Conservation (phyloP, 2,888 invertebrate genomes). For the Tachystola acroxantha region DNA sequence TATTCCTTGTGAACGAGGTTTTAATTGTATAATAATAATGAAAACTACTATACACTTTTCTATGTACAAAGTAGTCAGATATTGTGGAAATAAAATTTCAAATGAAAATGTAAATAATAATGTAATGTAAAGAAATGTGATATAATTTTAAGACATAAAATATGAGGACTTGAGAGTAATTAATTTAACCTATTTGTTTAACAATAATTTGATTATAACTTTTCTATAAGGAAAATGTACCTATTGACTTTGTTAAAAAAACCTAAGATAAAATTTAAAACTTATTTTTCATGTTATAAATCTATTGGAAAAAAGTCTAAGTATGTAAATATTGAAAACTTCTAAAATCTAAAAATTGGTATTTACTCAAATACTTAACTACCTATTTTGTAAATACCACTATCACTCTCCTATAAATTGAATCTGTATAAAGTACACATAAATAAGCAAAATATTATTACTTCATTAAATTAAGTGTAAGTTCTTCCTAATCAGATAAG, state of each 20-base stretch:
- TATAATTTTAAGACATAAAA: constrained; percentile 30
- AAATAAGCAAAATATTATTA: too few relatives aligned
- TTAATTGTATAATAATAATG: background rate
- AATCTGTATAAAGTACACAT: too few relatives aligned
- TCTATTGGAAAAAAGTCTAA: constrained; percentile 10
- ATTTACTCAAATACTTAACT: background rate
- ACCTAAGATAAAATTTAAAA: constrained; percentile 8
- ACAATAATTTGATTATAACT: constrained; percentile 14
- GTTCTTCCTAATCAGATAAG: too few relatives aligned
- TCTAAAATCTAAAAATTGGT: too few relatives aligned
- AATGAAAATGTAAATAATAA: constrained; percentile 24
- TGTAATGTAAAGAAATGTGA: constrained; percentile 48
- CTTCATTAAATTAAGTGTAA: too few relatives aligned
- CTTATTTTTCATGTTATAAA: constrained; percentile 15
- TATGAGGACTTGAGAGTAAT: too few relatives aligned
- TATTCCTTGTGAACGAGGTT: background rate
- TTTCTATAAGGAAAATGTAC: constrained; percentile 16
- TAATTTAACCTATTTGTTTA: too few relatives aligned
- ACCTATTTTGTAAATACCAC: constrained; percentile 23
- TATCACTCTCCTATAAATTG: too few relatives aligned
- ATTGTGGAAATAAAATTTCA: background rate
- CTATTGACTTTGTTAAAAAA: constrained; percentile 6
- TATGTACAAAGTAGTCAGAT: too few relatives aligned
- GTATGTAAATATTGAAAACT: constrained; percentile 13
- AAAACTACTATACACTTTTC: too few relatives aligned